phyloP scores from a whole-genome alignment of 1,140 invertebrate species.

The Eurosta solidaginis region DNA sequence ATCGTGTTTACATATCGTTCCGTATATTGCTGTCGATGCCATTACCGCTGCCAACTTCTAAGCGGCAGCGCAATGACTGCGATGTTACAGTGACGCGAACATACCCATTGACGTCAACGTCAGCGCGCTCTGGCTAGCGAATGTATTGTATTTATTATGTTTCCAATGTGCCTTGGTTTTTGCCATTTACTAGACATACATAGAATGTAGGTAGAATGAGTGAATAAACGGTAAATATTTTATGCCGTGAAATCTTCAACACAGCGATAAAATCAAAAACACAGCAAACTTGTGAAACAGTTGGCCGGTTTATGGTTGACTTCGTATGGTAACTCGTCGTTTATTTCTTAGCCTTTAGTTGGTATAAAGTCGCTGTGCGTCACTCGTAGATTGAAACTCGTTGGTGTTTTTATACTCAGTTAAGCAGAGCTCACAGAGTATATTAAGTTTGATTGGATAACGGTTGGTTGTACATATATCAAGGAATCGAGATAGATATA shows the following conservation, averaged over 20 bases:
- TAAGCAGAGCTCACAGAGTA: too few relatives aligned
- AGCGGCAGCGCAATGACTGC: not conserved
- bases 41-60: not conserved
- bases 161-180: conserved; percentile 2
- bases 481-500: too few relatives aligned
- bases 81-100: not conserved
- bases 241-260: conserved; percentile 18
- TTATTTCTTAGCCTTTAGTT: too few relatives aligned
- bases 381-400: too few relatives aligned
- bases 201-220: conserved; percentile 15
- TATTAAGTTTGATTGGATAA: too few relatives aligned
- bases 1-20: conserved; percentile 14
- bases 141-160: not conserved
- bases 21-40: not conserved
- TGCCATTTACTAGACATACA: conserved; percentile 19
- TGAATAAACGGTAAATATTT: not conserved
- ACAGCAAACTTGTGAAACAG: conserved; percentile 13
- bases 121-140: not conserved
- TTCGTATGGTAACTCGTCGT: conserved; percentile 19
- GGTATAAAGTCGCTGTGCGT: too few relatives aligned
- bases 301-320: conserved; percentile 11
- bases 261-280: not conserved
- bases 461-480: too few relatives aligned
- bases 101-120: not conserved
- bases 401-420: too few relatives aligned